phyloP scores from a whole-genome alignment of 2,797 vertebrate species.

The Myripristis jacobus region DNA sequence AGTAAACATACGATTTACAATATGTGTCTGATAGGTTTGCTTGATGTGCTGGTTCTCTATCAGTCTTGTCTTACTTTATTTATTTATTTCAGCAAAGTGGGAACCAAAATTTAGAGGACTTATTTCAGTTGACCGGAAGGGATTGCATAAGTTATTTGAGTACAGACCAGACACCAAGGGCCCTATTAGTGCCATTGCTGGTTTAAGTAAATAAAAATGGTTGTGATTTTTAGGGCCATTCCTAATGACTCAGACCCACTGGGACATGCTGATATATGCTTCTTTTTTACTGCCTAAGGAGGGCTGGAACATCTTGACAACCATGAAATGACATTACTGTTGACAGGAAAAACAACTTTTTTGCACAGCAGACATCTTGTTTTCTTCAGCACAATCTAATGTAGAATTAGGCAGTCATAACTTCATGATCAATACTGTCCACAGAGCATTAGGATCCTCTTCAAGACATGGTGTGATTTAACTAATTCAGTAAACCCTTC shows the following conservation, averaged over 20 bases:
- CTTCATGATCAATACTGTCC: neutral
- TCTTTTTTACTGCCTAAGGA: constrained; percentile 1
- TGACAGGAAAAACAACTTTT: neutral
- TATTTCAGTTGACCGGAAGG: constrained; percentile 5
- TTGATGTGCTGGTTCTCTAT: no score
- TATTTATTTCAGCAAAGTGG: neutral
- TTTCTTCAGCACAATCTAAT: neutral
- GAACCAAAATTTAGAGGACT: constrained; percentile 4
- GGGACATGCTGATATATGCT: neutral
- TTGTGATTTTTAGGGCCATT: neutral
- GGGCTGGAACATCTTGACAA: neutral
- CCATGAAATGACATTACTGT: neutral
- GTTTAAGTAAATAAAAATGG: constrained; percentile 11
- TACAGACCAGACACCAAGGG: constrained; percentile 11
- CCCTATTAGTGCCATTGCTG: constrained; percentile 14
- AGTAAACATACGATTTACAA: no score
- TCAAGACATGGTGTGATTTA: no score
- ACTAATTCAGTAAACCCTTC: no score
- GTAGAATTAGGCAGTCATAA: neutral
- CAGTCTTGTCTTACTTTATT: neutral
- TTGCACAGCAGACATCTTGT: neutral
- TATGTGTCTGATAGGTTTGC: no score
- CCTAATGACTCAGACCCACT: constrained; percentile 11
- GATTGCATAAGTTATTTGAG: constrained; percentile 6
- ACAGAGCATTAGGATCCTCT: neutral